Conservation (phyloP, 2,888 invertebrate genomes). For the Drosophila barbarae region DNA sequence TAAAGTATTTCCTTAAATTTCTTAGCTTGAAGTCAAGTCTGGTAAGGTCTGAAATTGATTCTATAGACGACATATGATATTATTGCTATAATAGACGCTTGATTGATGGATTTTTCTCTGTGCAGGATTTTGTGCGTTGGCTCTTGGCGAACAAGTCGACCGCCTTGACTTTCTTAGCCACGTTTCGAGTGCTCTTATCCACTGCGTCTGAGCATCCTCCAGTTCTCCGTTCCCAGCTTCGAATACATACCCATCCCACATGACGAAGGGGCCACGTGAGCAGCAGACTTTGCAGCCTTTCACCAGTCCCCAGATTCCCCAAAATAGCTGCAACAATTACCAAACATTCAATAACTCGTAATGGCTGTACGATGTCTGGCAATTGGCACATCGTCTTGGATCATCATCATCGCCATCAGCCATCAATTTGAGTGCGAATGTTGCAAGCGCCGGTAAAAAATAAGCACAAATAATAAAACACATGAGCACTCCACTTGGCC, state of each 20-base stretch:
- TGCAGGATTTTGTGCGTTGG: conserved; percentile 24
- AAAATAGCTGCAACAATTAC: conserved; percentile 47
- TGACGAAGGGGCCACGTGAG: conserved; percentile 30
- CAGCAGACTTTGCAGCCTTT: conserved; percentile 32
- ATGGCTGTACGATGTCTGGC: conserved; percentile 45
- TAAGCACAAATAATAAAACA: conserved; percentile 27
- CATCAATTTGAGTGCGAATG: conserved; percentile 62
- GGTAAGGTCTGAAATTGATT: neutral
- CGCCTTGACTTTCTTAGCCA: conserved; percentile 68
- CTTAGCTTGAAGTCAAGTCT: no score
- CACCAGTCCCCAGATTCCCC: conserved; percentile 34
- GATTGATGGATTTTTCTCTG: conserved; percentile 2
- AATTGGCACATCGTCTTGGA: conserved; percentile 60
- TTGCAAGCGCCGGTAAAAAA: conserved; percentile 45
- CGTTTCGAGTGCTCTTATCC: conserved; percentile 28
- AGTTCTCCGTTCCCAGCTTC: neutral
- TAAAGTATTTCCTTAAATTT: no score
- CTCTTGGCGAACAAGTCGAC: conserved; percentile 43
- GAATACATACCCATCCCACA: conserved; percentile 4
- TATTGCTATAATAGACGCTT: neutral
- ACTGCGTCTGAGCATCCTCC: conserved; percentile 35
- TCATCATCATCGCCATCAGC: conserved; percentile 48
- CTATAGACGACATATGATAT: neutral
- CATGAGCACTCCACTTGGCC: conserved; percentile 51
- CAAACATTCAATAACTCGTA: conserved; percentile 55